Base-by-base conservation (phyloP, 2,888 invertebrate species). In the Podabrus alpinus region DNA sequence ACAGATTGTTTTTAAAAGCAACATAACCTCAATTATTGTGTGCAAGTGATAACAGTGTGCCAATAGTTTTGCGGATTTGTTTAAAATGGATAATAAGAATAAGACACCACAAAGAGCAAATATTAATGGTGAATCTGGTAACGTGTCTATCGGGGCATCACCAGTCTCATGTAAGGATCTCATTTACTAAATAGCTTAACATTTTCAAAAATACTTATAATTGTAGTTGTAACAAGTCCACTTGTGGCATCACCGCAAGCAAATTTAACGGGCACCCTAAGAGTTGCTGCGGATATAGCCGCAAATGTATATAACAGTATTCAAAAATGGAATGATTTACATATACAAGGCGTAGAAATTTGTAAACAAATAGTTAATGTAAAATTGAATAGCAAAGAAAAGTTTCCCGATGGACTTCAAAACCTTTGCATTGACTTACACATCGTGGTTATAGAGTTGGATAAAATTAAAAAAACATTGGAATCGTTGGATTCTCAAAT, bases 301-400 rank as follows among this genome's bases (percentile, higher is more conserved):
- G 91, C 91, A 24, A 90, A 91, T 82, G 82, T 90, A 70, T 88
- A 88, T 81, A 87, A 88, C 79, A 86, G 83, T 76, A 88, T 90
- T 77, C 90, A 90, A 81, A 85, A 85, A 81, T 91, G 90, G 90
- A 90, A 90, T 78, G 82, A 84, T 59, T 77, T 84, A 69, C 89
- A 89, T 79, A 84, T 89, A 67, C 83, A 85, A 73, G 90, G 90
- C 25, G 81, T 87, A 62, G 74, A 81, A 15, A 72, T 88, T 75
- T 81, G 89, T 9, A 88, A 88, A 82, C 80, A 83, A 72, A 88
- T 89, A 77, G 85, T 85, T 19, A 72, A 80, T 16, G 59, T 85
- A 29, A 86, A 86, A 81, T 72, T 82, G 15, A 80, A 83, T 70
- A 78, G 77, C 67, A 71, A 81, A 13, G 83, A 84, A 77, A 78